Evolutionary conservation across 2,113 vertebrate genomes (phyloP).

Genomic region (Pelvicachromis taeniatus): DNA sequence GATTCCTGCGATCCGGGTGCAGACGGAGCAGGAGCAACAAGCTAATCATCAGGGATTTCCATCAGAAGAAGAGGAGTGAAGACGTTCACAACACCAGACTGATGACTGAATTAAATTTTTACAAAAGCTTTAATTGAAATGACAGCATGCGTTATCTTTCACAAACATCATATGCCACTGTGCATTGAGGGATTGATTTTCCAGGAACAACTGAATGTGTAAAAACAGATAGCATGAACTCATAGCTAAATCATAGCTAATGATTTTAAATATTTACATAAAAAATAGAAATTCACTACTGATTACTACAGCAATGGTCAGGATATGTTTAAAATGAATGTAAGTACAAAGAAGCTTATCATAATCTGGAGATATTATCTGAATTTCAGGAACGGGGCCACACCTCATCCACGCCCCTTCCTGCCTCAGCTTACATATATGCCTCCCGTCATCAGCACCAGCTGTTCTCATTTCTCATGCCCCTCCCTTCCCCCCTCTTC

Average conservation of each 20-base stretch:
- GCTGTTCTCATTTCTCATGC: too few species aligned
- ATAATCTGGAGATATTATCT: too few species aligned
- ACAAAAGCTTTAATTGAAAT: constrained; percentile 45
- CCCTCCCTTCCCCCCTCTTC: too few species aligned
- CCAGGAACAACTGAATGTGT: constrained; percentile 2
- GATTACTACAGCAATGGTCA: constrained; percentile 5
- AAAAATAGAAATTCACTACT: constrained; percentile 46
- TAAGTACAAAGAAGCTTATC: constrained; percentile 41
- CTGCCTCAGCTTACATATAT: too few species aligned
- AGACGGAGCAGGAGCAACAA: constrained; percentile 14
- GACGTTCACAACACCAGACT: background rate
- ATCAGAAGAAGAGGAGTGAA: constrained; percentile 48
- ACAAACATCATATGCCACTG: constrained; percentile 21
- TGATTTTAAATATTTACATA: background rate
- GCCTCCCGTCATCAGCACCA: too few species aligned
- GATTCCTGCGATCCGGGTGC: constrained; percentile 46
- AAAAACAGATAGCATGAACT: background rate
- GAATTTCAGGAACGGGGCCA: too few species aligned
- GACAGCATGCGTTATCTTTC: background rate
- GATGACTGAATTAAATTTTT: constrained; percentile 13
- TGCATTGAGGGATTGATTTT: background rate
- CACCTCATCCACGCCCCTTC: too few species aligned
- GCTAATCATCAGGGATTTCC: background rate
- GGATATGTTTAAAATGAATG: constrained; percentile 46
- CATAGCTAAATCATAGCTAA: background rate